Percentiles rank a stretch among this genome's conserved stretches.
phyloP scores from a whole-genome alignment of 2,113 vertebrate genomes.

The Cinclus mexicanus region DNA sequence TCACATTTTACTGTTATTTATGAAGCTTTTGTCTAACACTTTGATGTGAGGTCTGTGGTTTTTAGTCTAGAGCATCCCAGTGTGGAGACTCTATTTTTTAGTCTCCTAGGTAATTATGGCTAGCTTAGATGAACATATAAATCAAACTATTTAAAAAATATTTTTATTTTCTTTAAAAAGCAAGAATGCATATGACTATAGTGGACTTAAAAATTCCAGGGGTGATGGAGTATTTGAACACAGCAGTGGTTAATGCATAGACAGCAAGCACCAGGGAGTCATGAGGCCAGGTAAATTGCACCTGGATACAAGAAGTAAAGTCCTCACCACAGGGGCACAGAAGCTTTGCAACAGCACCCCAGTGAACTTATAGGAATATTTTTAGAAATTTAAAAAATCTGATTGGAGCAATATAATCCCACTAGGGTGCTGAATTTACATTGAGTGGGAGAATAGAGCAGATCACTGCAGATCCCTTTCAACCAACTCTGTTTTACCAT shows the following conservation, averaged over 20 bases:
- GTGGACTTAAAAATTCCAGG: not conserved
- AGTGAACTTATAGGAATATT: not conserved
- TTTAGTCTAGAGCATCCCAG: not conserved
- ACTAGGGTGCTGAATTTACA: not conserved
- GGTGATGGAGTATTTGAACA: not conserved
- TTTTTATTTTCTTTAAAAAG: not conserved
- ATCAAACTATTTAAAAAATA: not conserved
- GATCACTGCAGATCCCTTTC: not conserved
- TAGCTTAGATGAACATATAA: not conserved
- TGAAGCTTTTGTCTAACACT: not conserved
- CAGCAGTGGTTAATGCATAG: not conserved
- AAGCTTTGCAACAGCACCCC: not conserved
- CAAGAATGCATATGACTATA: not conserved
- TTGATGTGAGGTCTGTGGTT: constrained; percentile 17
- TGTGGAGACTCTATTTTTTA: constrained; percentile 2
- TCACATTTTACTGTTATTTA: not conserved
- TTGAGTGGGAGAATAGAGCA: not conserved
- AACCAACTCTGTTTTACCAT: not conserved
- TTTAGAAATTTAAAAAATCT: not conserved
- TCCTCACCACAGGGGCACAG: not conserved
- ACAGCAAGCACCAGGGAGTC: not conserved
- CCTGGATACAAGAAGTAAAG: not conserved
- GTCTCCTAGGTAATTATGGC: not conserved
- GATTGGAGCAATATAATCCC: not conserved
- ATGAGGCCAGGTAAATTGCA: not conserved